Base-by-base conservation (phyloP, 2,888 invertebrate species). In the Diloba caeruleocephala region DNA sequence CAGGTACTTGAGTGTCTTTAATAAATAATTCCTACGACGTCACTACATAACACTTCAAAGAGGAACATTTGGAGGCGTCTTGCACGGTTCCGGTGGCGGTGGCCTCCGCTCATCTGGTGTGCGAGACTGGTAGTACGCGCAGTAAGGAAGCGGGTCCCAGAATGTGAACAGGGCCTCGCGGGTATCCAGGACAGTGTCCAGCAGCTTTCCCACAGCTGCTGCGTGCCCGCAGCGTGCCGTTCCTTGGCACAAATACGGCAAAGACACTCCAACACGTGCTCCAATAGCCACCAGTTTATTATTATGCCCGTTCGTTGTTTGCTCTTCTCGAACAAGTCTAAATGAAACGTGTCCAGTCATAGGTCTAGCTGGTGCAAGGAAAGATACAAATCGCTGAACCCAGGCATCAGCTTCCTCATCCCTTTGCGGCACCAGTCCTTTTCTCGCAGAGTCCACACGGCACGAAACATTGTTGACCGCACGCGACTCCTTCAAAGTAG, bases 101-200 rank as follows among this genome's bases (percentile, higher is more conserved):
- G 84, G 87, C 81, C 86, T 89, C 76, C 85, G 84, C 61, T 88
- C 89, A 19, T 85, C 88, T 29, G 97, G 97, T 71, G 96, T 84
- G 77, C 97, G 96, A 72, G 97, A 95, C 81, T 97, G 97, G 87
- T 97, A 97, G 82, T 97, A 97, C 1, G 97, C 97, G 79, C 97
- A 97, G 81, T 97, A 97, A 0, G 97, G 97, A 72, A 97, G 82
- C 3, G 97, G 97, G 80, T 97, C 97, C 97, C 97, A 97, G 77
- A 96, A 96, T 3, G 96, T 95, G 78, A 97, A 97, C 0, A 97
- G 89, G 0, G 97, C 97, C 79, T 97, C 97, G 29, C 96, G 94
- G 68, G 96, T 97, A 76, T 97, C 97, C 67, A 97, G 81, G 26
- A 96, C 96, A 0, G 95, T 96, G 28, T 95, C 95, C 71, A 96